These are phyloP conservation scores for Falcunculus frontatus DNA, from an alignment of 2,113 vertebrate genomes.

Conservation along the genomic window DNA sequence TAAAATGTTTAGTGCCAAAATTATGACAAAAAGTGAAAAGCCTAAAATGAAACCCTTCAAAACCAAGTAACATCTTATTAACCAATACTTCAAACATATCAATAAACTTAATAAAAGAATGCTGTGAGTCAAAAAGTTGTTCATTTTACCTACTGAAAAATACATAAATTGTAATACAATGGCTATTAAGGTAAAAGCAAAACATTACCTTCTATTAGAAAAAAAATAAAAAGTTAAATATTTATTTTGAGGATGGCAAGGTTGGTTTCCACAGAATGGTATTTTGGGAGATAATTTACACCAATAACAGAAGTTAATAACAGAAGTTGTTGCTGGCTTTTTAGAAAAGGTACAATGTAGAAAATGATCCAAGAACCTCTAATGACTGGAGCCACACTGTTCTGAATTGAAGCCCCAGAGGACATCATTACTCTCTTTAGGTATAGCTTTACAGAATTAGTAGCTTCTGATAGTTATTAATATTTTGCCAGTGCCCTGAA, in stretches of 20 bases:
- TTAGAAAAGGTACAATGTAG: not conserved
- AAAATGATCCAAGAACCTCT: not conserved
- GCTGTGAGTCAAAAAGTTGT: not conserved
- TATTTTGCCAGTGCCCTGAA: not conserved
- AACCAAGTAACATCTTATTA: not conserved
- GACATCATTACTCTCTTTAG: not conserved
- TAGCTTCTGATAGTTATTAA: not conserved
- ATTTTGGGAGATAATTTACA: not conserved
- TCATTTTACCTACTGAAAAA: not conserved
- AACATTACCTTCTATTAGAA: not conserved
- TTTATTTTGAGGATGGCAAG: not conserved
- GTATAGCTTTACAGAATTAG: not conserved
- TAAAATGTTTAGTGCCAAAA: not conserved
- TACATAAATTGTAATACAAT: not conserved
- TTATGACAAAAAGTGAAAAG: not conserved
- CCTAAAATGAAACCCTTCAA: not conserved
- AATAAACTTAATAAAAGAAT: not conserved
- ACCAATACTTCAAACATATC: not conserved
- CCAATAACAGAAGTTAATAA: not conserved
- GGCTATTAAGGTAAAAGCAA: not conserved
- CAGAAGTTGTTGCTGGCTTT: not conserved
- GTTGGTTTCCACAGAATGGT: not conserved
- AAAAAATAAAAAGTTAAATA: not conserved
- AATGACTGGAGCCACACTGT: not conserved
- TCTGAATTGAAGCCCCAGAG: not conserved